Conservation (phyloP, 1,140 invertebrate genomes). For the Diuraphis noxia region DNA sequence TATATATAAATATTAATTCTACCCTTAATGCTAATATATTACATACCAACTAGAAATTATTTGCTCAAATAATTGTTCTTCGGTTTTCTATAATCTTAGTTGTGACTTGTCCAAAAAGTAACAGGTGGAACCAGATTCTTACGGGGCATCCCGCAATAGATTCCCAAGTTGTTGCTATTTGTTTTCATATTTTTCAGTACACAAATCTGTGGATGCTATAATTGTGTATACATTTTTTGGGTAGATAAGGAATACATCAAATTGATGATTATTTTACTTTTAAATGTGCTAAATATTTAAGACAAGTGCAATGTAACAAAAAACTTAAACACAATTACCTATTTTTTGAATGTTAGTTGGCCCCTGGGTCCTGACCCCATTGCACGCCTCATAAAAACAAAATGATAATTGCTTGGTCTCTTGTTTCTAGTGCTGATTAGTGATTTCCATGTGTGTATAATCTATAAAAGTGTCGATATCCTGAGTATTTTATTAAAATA, state of each 20-base stretch:
- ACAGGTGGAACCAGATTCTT: too few species aligned
- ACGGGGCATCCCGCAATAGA: not conserved
- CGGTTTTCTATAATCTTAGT: not conserved
- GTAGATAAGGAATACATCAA: not conserved
- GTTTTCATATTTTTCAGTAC: not conserved
- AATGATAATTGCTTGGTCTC: not conserved
- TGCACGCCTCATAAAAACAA: not conserved
- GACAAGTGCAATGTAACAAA: not conserved
- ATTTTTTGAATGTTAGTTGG: not conserved
- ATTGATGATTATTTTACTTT: too few species aligned
- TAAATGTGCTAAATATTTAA: not conserved
- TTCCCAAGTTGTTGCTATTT: not conserved
- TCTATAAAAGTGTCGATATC: not conserved
- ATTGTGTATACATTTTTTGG: not conserved
- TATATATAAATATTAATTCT: not conserved
- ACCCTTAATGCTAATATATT: not conserved
- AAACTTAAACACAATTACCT: not conserved
- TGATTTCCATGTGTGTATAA: not conserved
- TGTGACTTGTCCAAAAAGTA: not conserved
- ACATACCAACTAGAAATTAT: not conserved
- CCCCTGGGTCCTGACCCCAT: not conserved
- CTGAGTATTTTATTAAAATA: too few species aligned
- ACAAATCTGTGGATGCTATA: not conserved
- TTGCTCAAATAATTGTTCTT: not conserved
- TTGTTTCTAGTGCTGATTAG: not conserved